Percentiles rank a stretch among this genome's conserved stretches.
phyloP scores from a whole-genome alignment of 2,888 invertebrate species.

The Ormia ochracea region DNA sequence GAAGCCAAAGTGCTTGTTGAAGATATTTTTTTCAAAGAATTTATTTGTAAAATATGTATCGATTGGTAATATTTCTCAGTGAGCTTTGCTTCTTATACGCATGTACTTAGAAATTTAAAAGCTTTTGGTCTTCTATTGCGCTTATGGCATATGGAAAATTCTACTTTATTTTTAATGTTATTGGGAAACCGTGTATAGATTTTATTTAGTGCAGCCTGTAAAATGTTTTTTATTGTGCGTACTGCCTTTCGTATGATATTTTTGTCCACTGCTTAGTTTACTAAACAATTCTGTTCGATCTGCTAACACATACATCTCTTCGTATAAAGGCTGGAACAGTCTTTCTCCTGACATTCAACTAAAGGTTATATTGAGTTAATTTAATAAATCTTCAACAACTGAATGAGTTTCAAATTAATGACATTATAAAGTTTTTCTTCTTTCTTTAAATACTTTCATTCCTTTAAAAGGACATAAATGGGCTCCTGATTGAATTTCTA shows the following conservation, averaged over 20 bases:
- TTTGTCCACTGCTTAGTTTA: slow-evolving; percentile 16
- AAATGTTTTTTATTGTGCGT: neutral
- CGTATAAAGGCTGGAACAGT: neutral
- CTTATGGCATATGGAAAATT: too few species aligned
- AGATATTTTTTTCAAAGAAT: too few species aligned
- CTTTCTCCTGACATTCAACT: slow-evolving; percentile 11
- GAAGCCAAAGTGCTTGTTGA: too few species aligned
- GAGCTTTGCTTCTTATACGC: too few species aligned
- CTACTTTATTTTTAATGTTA: too few species aligned
- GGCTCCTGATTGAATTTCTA: neutral
- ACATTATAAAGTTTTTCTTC: slow-evolving; percentile 72
- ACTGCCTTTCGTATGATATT: neutral
- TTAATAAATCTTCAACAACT: slow-evolving; percentile 76
- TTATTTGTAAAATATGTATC: too few species aligned
- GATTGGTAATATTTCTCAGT: too few species aligned
- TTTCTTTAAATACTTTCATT: neutral
- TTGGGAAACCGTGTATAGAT: neutral
- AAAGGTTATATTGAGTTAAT: slow-evolving; percentile 70
- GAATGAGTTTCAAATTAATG: slow-evolving; percentile 76
- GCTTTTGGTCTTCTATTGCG: too few species aligned
- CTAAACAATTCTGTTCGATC: slow-evolving; percentile 42
- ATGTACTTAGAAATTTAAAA: too few species aligned
- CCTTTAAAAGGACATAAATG: neutral
- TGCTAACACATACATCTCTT: neutral
- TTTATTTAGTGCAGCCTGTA: neutral